These are phyloP conservation scores for Schlechtendalia chinensis DNA, from an alignment of 1,140 invertebrate species.

Conservation along the genomic window DNA sequence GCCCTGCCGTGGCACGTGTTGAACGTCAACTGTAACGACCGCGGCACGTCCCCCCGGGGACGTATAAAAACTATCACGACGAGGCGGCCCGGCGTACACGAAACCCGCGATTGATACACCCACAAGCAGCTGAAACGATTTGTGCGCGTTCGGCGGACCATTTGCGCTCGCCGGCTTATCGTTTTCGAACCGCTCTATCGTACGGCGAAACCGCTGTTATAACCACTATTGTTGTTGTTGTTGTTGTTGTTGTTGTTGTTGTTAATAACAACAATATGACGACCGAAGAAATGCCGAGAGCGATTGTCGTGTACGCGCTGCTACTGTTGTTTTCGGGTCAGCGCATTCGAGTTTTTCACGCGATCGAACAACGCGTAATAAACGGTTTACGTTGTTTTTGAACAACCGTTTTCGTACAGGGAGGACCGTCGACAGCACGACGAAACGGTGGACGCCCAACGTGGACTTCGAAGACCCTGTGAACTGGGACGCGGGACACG, in stretches of 20 bases:
- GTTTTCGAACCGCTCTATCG: neutral
- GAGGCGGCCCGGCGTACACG: too few species aligned
- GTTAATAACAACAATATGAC: neutral
- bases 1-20: slow-evolving; percentile 26
- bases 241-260: too few species aligned
- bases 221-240: too few species aligned
- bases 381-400: too few species aligned
- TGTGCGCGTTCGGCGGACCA: neutral
- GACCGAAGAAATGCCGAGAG: neutral
- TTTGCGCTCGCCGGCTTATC: neutral
- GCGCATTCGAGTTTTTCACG: neutral
- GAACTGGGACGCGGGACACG: slow-evolving; percentile 2
- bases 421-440: neutral
- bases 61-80: too few species aligned
- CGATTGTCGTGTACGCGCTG: neutral
- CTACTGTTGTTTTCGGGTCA: slow-evolving; percentile 10
- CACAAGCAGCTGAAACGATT: neutral
- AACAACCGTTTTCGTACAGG: neutral
- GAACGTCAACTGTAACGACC: neutral
- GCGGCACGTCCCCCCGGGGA: neutral
- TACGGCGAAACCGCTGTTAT: neutral
- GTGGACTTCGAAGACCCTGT: neutral
- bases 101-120: neutral
- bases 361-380: too few species aligned
- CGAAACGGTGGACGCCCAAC: slow-evolving; percentile 21